Evolutionary conservation across 2,888 invertebrate genomes (phyloP).

Genomic region (Patella caerulea): DNA sequence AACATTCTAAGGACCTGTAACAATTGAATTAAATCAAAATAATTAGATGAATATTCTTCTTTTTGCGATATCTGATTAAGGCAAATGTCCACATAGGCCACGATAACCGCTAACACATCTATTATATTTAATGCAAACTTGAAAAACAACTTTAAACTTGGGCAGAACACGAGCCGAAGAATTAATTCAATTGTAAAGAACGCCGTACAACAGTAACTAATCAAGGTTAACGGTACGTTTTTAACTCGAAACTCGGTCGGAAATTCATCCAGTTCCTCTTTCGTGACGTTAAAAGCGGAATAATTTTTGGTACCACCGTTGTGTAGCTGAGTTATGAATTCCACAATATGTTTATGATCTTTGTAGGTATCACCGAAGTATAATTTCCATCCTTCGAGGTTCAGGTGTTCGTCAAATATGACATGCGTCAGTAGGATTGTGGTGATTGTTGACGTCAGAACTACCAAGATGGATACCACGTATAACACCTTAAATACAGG

Average conservation of each 20-base stretch:
- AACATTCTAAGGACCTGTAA: conserved; percentile 16
- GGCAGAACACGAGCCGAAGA: conserved; percentile 9
- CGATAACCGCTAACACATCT: conserved; percentile 12
- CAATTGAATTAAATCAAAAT: conserved; percentile 1
- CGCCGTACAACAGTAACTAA: conserved; percentile 2
- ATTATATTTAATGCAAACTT: conserved; percentile 9
- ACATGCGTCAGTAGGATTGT: neutral
- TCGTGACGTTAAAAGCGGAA: neutral
- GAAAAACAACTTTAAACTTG: conserved; percentile 2
- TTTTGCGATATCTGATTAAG: neutral
- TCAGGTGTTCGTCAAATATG: neutral
- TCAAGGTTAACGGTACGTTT: neutral
- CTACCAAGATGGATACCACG: neutral
- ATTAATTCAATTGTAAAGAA: conserved; percentile 15
- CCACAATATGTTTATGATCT: neutral
- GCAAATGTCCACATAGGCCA: conserved; percentile 1
- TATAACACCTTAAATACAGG: neutral
- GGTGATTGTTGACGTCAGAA: neutral
- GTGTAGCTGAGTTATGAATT: neutral
- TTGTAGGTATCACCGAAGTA: neutral
- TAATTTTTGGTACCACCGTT: neutral
- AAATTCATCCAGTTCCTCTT: neutral
- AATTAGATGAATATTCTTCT: conserved; percentile 4
- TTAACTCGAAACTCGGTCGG: neutral
- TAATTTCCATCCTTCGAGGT: neutral